Conservation (phyloP, 2,113 vertebrate species). For the Xenopus laevis region DNA sequence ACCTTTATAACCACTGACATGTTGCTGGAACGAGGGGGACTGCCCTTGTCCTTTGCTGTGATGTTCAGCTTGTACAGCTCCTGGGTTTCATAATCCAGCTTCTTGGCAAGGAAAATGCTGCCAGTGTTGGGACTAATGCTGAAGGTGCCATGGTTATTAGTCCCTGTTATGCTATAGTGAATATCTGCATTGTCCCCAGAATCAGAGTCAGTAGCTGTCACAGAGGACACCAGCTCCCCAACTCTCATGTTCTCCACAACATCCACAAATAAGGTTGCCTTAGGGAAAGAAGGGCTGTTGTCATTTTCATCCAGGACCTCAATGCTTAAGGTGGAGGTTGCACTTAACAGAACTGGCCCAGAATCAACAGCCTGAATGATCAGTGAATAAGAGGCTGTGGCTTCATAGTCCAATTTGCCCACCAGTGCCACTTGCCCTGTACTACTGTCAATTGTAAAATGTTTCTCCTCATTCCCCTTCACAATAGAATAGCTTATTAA, state of each 20-base stretch:
- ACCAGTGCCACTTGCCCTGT: slow-evolving; percentile 88
- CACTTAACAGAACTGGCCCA: slow-evolving; percentile 71
- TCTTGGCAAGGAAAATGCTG: slow-evolving; percentile 90
- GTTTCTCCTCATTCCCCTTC: slow-evolving; percentile 87
- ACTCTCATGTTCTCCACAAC: slow-evolving; percentile 94
- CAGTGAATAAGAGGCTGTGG: slow-evolving; percentile 81
- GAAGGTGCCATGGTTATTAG: slow-evolving; percentile 91
- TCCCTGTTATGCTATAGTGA: slow-evolving; percentile 85
- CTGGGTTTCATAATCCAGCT: slow-evolving; percentile 91
- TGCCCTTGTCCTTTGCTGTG: slow-evolving; percentile 86
- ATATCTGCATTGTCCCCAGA: slow-evolving; percentile 90
- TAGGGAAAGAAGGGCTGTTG: slow-evolving; percentile 88
- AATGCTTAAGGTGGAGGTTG: slow-evolving; percentile 84
- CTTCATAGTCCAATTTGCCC: slow-evolving; percentile 89
- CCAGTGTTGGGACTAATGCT: slow-evolving; percentile 94
- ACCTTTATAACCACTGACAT: slow-evolving; percentile 89
- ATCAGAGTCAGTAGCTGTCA: slow-evolving; percentile 88
- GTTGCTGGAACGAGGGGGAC: slow-evolving; percentile 81
- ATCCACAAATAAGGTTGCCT: slow-evolving; percentile 80
- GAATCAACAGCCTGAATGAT: slow-evolving; percentile 86
- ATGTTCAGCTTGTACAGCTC: slow-evolving; percentile 90
- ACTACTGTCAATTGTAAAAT: slow-evolving; percentile 77
- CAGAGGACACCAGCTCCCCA: slow-evolving; percentile 89
- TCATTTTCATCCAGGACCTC: slow-evolving; percentile 93
- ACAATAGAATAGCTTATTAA: slow-evolving; percentile 79